A percentile compares a stretch with the other conserved stretches of the same genome.
Evolutionary conservation across 1,140 invertebrate genomes (phyloP).

Genomic region (Ganaspis sp.): DNA sequence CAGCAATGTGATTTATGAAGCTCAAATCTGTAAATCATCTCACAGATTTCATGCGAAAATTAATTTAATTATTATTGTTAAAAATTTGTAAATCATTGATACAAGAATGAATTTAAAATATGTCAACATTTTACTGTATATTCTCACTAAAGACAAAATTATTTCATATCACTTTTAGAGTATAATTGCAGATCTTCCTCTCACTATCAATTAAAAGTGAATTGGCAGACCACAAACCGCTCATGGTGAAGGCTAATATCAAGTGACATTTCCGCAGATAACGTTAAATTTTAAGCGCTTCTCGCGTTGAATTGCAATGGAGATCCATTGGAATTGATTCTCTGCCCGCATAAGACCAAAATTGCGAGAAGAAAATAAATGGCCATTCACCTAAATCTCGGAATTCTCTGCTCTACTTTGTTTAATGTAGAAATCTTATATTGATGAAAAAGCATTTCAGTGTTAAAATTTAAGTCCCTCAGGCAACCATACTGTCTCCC

Average conservation of each 20-base stretch:
- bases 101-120: no score
- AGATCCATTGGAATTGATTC: slow-evolving; percentile 54
- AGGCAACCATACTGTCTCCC: slow-evolving; percentile 27
- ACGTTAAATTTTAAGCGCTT: slow-evolving; percentile 57
- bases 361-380: no score
- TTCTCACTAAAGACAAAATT: neutral
- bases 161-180: neutral
- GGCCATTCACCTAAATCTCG: no score
- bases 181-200: neutral
- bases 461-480: slow-evolving; percentile 54
- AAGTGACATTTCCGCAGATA: slow-evolving; percentile 24
- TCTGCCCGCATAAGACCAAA: slow-evolving; percentile 37
- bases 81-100: no score
- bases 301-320: slow-evolving; percentile 49
- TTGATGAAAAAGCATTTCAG: slow-evolving; percentile 53
- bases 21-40: neutral
- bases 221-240: slow-evolving; percentile 7
- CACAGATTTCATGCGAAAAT: no score
- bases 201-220: slow-evolving; percentile 9
- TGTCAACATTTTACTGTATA: no score
- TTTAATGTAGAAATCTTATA: neutral
- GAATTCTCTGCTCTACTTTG: neutral
- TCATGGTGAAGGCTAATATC: slow-evolving; percentile 41
- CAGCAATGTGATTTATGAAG: slow-evolving; percentile 8
- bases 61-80: no score